Base-by-base conservation (phyloP, 1,140 invertebrate genomes). In the Scaptomyza hsui region DNA sequence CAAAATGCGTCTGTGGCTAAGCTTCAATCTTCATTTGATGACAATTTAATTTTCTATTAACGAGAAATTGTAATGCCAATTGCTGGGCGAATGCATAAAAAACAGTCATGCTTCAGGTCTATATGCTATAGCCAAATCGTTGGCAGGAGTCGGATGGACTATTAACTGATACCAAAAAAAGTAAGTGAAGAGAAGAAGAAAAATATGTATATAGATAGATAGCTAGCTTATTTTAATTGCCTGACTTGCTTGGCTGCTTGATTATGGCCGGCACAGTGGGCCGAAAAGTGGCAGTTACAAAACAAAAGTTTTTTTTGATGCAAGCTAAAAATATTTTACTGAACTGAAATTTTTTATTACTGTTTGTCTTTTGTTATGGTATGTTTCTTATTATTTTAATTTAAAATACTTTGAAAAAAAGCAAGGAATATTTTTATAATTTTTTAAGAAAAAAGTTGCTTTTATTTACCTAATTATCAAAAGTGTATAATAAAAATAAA, bases 11-110 rank as follows among this genome's bases (percentile, higher is more conserved):
- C 45, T 57, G 45, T 37, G 49, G 21, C 62, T 53, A 39, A 72
- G 73, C 79, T 82, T 29, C 71, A 78, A 79, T 79, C 80, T 77
- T 73, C 77, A 79, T 77, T 86, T 86, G 77, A 85, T 80, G 80
- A 86, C 80, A 85, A 85, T 85, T 85, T 85, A 81, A 85, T 85
- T 83, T 71, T 78, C 79, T 85, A 83, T 83, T 83, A 78, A 70
- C 69, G 61, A 35, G 59, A 59, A 77, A 63, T 59, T 62, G 41
- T 74, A 83, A 78, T 69, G 80, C 80, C 68, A 75, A 65, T 79
- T 76, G 64, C 60, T 48, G 48, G 13, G 60, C 42, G 64, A 67
- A 72, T 76, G 78, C 73, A 78, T 77, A 72, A 81, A 81, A 76
- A 64, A 53, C 52, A 71, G 42, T 29, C 37, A 44, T 32, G 39